phyloP scores from a whole-genome alignment of 2,888 invertebrate genomes.

The Lasioglossum morio region DNA sequence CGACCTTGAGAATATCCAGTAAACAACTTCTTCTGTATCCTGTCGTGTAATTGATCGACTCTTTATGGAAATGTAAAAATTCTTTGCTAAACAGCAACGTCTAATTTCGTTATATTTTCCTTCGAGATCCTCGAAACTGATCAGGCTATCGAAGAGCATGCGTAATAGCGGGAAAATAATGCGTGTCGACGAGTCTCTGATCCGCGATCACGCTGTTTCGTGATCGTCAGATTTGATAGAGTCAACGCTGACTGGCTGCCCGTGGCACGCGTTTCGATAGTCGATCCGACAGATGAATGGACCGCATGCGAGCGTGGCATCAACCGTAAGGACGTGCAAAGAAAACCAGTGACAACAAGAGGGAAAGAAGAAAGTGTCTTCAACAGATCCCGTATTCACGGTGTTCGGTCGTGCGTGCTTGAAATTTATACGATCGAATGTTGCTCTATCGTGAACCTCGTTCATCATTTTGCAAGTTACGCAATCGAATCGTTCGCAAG shows the following conservation, averaged over 20 bases:
- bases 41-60: not conserved
- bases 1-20: not conserved
- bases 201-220: constrained; percentile 37
- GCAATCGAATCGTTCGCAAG: too few relatives aligned
- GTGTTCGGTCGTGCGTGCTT: not conserved
- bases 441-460: too few relatives aligned
- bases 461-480: too few relatives aligned
- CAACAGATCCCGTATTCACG: not conserved
- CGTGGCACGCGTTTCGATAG: constrained; percentile 3
- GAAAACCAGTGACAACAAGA: constrained; percentile 8
- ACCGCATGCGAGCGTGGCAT: constrained; percentile 5
- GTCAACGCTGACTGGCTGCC: constrained; percentile 13
- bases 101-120: not conserved
- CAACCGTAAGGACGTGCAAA: constrained; percentile 27
- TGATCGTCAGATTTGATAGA: constrained; percentile 24
- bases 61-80: not conserved
- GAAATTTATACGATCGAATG: not conserved
- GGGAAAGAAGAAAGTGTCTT: not conserved
- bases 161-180: constrained; percentile 46
- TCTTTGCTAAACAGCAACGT: not conserved
- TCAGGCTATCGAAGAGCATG: constrained; percentile 23
- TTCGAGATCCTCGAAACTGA: not conserved
- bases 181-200: not conserved
- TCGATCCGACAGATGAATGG: constrained; percentile 11
- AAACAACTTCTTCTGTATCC: not conserved